A percentile compares a stretch with the other conserved stretches of the same genome.
These are phyloP conservation scores for Pseudomyrmex dendroicus DNA, from an alignment of 1,140 invertebrate species.

Conservation along the genomic window DNA sequence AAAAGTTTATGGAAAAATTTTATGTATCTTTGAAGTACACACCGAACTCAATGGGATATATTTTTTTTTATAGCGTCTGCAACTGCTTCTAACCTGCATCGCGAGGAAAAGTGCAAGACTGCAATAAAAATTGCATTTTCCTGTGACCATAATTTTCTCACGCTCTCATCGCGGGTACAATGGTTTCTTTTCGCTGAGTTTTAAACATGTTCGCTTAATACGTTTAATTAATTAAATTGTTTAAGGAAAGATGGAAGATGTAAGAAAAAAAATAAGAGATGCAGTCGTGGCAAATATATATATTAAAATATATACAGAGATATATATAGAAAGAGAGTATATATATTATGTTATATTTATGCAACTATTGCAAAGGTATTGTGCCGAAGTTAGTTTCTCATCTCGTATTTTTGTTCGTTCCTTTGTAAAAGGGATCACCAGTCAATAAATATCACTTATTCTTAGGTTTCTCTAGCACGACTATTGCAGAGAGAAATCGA, in stretches of 20 bases:
- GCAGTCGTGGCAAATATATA: slow-evolving; percentile 37
- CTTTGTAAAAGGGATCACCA: slow-evolving; percentile 69
- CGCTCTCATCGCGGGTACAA: slow-evolving; percentile 67
- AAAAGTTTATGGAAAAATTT: neutral
- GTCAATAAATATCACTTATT: slow-evolving; percentile 79
- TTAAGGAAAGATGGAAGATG: slow-evolving; percentile 7
- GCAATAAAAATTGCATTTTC: slow-evolving; percentile 5
- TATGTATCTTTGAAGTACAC: neutral
- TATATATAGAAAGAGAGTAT: slow-evolving; percentile 61
- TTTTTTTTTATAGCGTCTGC: slow-evolving; percentile 36
- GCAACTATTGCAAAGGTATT: slow-evolving; percentile 74
- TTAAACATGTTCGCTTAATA: slow-evolving; percentile 52
- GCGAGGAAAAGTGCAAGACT: slow-evolving; percentile 25
- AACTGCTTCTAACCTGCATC: slow-evolving; percentile 54
- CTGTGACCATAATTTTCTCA: slow-evolving; percentile 63
- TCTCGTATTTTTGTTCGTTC: slow-evolving; percentile 62
- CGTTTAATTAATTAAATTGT: slow-evolving; percentile 70
- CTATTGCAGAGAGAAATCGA: slow-evolving; percentile 66
- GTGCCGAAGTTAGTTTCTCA: slow-evolving; percentile 68
- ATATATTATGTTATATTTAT: slow-evolving; percentile 77
- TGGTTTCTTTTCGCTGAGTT: slow-evolving; percentile 68
- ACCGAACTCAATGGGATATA: neutral
- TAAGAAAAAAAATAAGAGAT: slow-evolving; percentile 50
- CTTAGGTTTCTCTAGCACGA: slow-evolving; percentile 72
- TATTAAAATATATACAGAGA: slow-evolving; percentile 71